These are phyloP conservation scores for Smutsia gigantea DNA, from an alignment of 2,797 vertebrate species.

Conservation along the genomic window DNA sequence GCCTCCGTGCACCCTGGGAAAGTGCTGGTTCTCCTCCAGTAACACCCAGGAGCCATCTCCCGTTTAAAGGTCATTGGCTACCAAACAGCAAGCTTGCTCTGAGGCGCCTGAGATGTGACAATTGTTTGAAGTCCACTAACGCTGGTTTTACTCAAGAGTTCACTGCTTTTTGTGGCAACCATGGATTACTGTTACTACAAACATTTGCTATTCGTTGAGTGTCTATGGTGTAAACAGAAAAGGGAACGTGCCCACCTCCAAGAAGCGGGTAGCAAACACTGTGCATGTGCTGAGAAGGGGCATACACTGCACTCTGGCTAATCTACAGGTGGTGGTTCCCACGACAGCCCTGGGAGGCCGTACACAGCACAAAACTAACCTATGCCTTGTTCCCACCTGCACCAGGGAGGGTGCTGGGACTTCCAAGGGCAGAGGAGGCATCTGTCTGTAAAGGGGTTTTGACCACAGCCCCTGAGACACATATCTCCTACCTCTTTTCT, in stretches of 20 bases:
- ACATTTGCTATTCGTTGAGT: conserved; percentile 27
- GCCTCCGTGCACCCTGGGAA: conserved; percentile 32
- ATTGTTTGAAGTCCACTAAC: conserved; percentile 26
- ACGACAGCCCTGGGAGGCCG: not conserved
- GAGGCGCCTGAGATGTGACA: not conserved
- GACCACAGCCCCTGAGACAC: not conserved
- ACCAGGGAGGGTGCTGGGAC: not conserved
- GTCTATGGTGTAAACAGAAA: not conserved
- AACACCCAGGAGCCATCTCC: not conserved
- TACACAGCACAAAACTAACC: not conserved
- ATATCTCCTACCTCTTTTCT: not conserved
- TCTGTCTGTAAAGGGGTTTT: not conserved
- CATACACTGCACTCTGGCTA: not conserved
- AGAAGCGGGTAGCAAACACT: not conserved
- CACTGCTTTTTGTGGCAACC: conserved; percentile 37
- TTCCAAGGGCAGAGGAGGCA: not conserved
- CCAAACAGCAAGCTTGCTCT: not conserved
- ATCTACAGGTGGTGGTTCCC: not conserved
- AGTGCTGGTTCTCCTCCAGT: conserved; percentile 46
- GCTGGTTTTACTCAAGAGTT: conserved; percentile 28
- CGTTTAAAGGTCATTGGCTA: conserved; percentile 62
- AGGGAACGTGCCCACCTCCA: not conserved
- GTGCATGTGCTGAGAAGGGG: not conserved
- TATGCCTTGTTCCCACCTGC: not conserved
- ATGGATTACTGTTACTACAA: not conserved